Evolutionary conservation across 2,888 invertebrate species (phyloP), one percentile per base, ranked within the genome.

Genomic region (Latrodectus hesperus): DNA sequence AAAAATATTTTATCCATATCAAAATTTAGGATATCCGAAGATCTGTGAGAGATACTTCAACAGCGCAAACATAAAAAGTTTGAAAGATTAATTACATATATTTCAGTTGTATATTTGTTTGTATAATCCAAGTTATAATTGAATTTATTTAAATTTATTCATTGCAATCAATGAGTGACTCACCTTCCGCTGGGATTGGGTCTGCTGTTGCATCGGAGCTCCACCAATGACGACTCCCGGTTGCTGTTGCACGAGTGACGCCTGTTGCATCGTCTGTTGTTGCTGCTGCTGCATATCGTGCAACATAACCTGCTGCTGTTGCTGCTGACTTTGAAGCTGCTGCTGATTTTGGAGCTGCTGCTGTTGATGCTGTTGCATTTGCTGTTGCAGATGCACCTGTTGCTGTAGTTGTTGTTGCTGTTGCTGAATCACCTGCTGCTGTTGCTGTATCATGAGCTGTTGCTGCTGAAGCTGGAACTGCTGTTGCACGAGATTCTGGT

Each of bases 401-500:
- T 88, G 87, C 52, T 89, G 89, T 12, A 88, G 80, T 77, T 89
- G 89, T 49, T 89, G 88, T 74, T 90, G 90, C 72, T 90, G 89
- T 72, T 89, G 85, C 74, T 89, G 90, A 78, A 90, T 89, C 74
- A 89, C 87, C 76, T 90, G 90, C 78, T 91, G 91, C 84, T 91
- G 91, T 78, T 91, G 91, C 22, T 89, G 90, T 17, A 90, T 89
- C 82, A 90, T 87, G 14, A 89, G 84, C 83, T 90, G 89, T 89
- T 94, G 94, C 52, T 94, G 94, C 64, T 93, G 93, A 90, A 89
- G 88, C 84, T 88, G 88, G 84, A 84, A 88, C 84, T 88, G 88
- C 67, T 84, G 84, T 70, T 88, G 83, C 79, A 88, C 88, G 79
- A 88, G 83, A 88, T 88, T 88, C 88, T 88, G 88, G 88, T 88